Evolutionary conservation across 2,888 invertebrate species (phyloP).

Genomic region (Thymelicus acteon): DNA sequence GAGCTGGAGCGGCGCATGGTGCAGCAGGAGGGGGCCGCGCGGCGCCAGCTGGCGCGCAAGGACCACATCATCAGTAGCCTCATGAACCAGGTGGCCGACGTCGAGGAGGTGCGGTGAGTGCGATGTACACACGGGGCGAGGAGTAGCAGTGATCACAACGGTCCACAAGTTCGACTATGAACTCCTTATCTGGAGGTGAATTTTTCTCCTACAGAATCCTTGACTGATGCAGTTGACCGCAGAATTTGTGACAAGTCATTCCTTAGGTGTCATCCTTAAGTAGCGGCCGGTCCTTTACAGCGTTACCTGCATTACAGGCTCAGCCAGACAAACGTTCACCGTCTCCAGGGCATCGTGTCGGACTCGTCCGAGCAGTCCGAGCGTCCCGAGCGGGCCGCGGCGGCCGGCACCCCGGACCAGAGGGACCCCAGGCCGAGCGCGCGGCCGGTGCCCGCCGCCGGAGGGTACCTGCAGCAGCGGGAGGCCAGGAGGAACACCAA

Average conservation of each 20-base stretch:
- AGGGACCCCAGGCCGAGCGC: slow-evolving; percentile 45
- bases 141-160: no score
- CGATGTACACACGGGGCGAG: no score
- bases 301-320: slow-evolving; percentile 50
- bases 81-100: slow-evolving; percentile 78
- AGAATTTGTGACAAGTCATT: no score
- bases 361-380: slow-evolving; percentile 51
- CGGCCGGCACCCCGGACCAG: slow-evolving; percentile 49
- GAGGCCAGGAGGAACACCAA: slow-evolving; percentile 53
- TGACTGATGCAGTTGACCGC: no score
- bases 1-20: slow-evolving; percentile 76
- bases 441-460: slow-evolving; percentile 63
- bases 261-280: no score
- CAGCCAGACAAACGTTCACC: slow-evolving; percentile 72
- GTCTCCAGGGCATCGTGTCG: slow-evolving; percentile 73
- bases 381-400: slow-evolving; percentile 48
- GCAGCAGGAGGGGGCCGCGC: slow-evolving; percentile 69
- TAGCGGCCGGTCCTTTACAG: neutral
- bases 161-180: no score
- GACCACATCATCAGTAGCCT: slow-evolving; percentile 74
- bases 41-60: slow-evolving; percentile 71
- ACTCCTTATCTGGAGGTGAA: no score
- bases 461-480: slow-evolving; percentile 70
- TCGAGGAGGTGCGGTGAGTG: slow-evolving; percentile 70
- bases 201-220: no score